Evolutionary conservation across 2,888 invertebrate genomes (phyloP), one percentile per base, ranked within the genome.

Genomic region (Noctua comes): DNA sequence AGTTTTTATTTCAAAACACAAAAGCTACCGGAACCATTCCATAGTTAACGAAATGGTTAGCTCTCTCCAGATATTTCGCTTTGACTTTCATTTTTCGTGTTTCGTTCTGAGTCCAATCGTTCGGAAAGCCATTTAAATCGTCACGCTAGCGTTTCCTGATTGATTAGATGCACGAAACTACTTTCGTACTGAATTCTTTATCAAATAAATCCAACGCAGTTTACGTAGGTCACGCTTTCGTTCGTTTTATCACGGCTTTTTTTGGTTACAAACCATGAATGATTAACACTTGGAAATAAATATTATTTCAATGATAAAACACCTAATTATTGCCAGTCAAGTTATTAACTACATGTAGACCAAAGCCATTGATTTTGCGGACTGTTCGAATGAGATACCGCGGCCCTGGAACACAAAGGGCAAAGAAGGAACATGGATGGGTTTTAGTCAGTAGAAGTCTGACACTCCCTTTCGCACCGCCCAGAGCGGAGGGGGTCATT

Each of bases 1-100:
- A 80, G 68, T 86, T 86, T 84, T 86, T 79, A 79, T 83, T 78
- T 88, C 48, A 77, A 74, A 83, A 88, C 72, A 75, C 68, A 73
- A 80, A 77, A 77, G 76, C 75, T 48, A 73, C 76, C 73, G 75
- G 57, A 76, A 76, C 66, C 70, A 79, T 86, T 79, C 76, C 69
- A 73, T 59, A 76, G 73, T 69, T 69, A 72, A 84, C 64, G 27
- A 68, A 83, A 83, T 75, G 66, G 54, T 83, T 70, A 64, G 57
- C 40, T 83, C 68, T 82, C 51, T 78, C 16, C 65, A 59, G 65
- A 83, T 69, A 75, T 86, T 68, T 69, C 69, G 64, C 73, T 69
- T 76, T 68, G 64, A 54, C 46, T 77, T 84, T 72, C 59, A 27
- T 57, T 64, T 46, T 77, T 73, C 70, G 69, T 73, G 65, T 85